phyloP scores from a whole-genome alignment of 2,888 invertebrate genomes.

The Cryptocephalus primarius region DNA sequence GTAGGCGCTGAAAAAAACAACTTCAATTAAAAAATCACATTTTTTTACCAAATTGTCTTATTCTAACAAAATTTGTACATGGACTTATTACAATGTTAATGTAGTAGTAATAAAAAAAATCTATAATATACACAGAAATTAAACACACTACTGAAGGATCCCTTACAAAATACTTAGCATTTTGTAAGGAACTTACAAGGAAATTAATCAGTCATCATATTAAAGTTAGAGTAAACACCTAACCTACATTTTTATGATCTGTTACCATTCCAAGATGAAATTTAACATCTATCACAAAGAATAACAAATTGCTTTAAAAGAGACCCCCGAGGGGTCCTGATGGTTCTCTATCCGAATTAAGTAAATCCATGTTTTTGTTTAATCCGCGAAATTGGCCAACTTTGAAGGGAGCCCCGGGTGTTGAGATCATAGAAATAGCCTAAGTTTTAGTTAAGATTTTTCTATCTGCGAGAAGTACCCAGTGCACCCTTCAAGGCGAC shows the following conservation, averaged over 20 bases:
- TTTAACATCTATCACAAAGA: too few relatives aligned
- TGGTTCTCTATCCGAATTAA: too few relatives aligned
- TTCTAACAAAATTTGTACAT: constrained; percentile 29
- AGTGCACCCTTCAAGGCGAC: too few relatives aligned
- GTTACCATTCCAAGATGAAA: neutral
- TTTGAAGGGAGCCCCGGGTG: too few relatives aligned
- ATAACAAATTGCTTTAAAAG: too few relatives aligned
- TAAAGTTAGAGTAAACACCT: neutral
- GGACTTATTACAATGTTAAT: constrained; percentile 19
- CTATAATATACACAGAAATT: constrained; percentile 14
- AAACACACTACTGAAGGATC: too few relatives aligned
- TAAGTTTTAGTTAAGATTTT: too few relatives aligned
- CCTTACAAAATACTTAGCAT: constrained; percentile 7
- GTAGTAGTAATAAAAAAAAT: constrained; percentile 17
- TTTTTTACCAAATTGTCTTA: constrained; percentile 24
- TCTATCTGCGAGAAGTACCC: too few relatives aligned
- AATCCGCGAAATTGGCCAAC: too few relatives aligned
- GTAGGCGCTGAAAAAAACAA: neutral
- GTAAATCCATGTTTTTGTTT: too few relatives aligned
- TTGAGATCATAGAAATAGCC: too few relatives aligned
- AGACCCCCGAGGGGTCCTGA: too few relatives aligned
- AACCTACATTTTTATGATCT: constrained; percentile 1
- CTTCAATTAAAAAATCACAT: constrained; percentile 21
- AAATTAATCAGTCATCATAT: constrained; percentile 15
- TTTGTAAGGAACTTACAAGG: constrained; percentile 13